Base-by-base conservation (phyloP, 92 coral and sea anemone genomes). In the Nematostella vectensis region DNA sequence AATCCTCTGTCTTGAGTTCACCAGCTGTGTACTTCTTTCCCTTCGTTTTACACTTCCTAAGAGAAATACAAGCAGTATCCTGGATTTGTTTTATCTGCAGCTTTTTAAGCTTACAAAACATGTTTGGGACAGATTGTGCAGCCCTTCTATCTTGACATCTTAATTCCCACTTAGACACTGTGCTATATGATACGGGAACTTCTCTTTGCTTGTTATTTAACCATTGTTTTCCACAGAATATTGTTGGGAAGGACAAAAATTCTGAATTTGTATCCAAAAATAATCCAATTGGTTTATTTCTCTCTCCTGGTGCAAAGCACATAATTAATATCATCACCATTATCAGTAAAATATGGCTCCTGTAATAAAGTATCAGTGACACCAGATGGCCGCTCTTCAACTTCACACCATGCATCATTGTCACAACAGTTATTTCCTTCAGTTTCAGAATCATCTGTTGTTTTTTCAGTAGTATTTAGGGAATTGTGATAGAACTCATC, bases 251-350 rank as follows among this genome's bases (percentile, higher is more conserved):
- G 50, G 78, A 70, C 15, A 77, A 24, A 70, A 50, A 77, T 58
- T 82, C 89, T n/a, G 84, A 77, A 67, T 77, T 63, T 48, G 62
- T 67, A 31, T 72, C 78, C 50, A 68, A 61, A 54, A 84, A 79
- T 12, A 79, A 22, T 10, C 87, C 83, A 13, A 79, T 18, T 11
- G 88, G 95, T 70, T 49, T 75, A 27, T 79, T 85, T 12, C 83
- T 83, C 31, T 79, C 80, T 2, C 87, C 88, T 54, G 95, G 95
- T 27, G 88, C 95, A 80, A 85, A 79, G 29, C 67, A 65, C 12
- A 63, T 10, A n/a, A n/a, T n/a, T n/a, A 42, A 84, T 72, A 0
- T 57, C 43, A 3, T 83, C 79, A 58, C 21, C 47, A 83, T 73
- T 64, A 43, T 69, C 78, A 9, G 57, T 18, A 6, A 33, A 15